These are phyloP conservation scores for Dysdera silvatica DNA, from an alignment of 1,140 invertebrate genomes.

Conservation along the genomic window DNA sequence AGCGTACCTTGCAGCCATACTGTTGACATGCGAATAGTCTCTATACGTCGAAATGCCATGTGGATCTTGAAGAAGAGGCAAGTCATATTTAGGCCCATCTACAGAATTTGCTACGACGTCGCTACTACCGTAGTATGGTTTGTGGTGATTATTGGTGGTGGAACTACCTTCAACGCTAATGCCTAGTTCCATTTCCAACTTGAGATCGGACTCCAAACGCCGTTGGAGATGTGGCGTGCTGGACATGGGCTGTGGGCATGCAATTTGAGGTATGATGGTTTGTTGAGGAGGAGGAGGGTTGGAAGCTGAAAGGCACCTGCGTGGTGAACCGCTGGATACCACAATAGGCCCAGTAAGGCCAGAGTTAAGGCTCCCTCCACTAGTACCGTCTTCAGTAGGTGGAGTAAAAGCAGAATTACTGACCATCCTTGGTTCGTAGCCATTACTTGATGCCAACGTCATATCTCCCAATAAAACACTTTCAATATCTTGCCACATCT, in stretches of 20 bases:
- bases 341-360: neutral
- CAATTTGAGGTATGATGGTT: constrained; percentile 5
- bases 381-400: constrained; percentile 17
- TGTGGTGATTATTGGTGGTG: too few relatives aligned
- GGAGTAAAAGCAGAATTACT: constrained; percentile 16
- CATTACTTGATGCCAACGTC: constrained; percentile 13
- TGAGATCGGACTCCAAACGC: neutral
- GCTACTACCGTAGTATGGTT: constrained; percentile 9
- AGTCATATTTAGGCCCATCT: constrained; percentile 6
- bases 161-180: constrained; percentile 1
- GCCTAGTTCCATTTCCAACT: constrained; percentile 8
- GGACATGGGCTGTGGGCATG: too few relatives aligned
- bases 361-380: constrained; percentile 8
- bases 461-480: constrained; percentile 32
- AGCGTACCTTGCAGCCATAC: constrained; percentile 13
- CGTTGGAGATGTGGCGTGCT: too few relatives aligned
- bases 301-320: constrained; percentile 4
- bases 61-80: neutral
- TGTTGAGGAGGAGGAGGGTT: constrained; percentile 7
- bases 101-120: neutral
- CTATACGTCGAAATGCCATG: neutral
- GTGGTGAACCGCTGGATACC: neutral
- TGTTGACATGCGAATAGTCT: constrained; percentile 9
- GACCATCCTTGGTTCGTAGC: constrained; percentile 6
- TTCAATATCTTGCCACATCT: constrained; percentile 38